Percentiles rank a stretch among this genome's conserved stretches.
These are phyloP conservation scores for Urocolius indicus DNA, from an alignment of 2,113 vertebrate species.

Conservation along the genomic window DNA sequence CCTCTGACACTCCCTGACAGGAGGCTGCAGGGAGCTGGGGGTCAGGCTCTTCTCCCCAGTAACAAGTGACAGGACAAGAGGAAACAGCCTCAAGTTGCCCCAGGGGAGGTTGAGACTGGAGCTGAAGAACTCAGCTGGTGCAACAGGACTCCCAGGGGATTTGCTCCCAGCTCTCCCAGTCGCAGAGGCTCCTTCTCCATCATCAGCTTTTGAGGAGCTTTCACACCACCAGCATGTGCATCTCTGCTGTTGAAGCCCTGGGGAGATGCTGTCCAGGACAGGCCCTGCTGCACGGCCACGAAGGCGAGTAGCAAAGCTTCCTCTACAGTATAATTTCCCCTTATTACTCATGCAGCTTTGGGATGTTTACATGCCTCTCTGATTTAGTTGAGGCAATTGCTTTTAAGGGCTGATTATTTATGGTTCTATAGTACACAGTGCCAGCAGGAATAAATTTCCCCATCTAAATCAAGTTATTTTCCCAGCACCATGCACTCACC, in stretches of 20 bases:
- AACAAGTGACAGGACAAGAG: too few relatives aligned
- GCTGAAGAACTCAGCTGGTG: too few relatives aligned
- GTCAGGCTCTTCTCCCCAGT: too few relatives aligned
- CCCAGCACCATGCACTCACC: background rate
- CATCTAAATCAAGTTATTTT: background rate
- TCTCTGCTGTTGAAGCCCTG: fast-evolving
- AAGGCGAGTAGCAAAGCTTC: background rate
- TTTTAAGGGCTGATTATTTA: constrained; percentile 18
- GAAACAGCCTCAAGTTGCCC: too few relatives aligned
- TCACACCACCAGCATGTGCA: fast-evolving
- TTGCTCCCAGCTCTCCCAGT: background rate
- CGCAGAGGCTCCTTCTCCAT: fast-evolving
- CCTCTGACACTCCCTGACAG: too few relatives aligned
- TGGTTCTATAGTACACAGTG: background rate
- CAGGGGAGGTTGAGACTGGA: too few relatives aligned
- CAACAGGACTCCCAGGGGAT: fast-evolving
- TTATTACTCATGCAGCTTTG: background rate
- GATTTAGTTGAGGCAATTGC: background rate
- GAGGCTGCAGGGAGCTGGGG: too few relatives aligned
- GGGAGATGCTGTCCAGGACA: background rate
- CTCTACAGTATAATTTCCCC: background rate
- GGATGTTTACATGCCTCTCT: background rate
- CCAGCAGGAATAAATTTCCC: background rate
- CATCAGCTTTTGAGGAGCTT: background rate
- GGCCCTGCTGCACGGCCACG: fast-evolving